These are phyloP conservation scores for Myanophis thanlyinensis DNA, from an alignment of 2,113 vertebrate species.

Conservation along the genomic window DNA sequence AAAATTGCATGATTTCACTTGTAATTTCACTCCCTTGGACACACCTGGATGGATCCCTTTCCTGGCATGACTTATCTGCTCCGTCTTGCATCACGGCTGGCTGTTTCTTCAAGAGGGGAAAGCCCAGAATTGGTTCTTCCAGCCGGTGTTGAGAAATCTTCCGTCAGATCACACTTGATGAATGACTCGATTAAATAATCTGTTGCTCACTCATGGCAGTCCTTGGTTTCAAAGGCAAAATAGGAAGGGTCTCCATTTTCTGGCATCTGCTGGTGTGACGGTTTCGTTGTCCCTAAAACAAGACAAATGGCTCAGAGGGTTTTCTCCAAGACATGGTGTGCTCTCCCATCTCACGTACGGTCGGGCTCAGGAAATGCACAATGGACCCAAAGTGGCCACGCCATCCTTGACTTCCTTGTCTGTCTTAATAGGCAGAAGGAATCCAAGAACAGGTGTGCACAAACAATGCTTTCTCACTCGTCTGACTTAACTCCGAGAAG, in stretches of 20 bases:
- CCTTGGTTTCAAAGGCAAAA: neutral
- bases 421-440: neutral
- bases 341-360: neutral
- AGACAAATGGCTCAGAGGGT: neutral
- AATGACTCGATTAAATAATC: conserved; percentile 22
- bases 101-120: neutral
- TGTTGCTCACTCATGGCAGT: neutral
- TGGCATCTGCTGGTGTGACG: conserved; percentile 9
- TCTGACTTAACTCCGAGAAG: neutral
- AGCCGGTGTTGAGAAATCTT: neutral
- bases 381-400: neutral
- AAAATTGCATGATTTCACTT: neutral
- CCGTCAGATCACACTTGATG: neutral
- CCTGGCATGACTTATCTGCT: too few species aligned
- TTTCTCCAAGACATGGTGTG: neutral
- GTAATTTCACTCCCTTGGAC: neutral
- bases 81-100: neutral
- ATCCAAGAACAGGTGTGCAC: neutral
- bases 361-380: neutral
- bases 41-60: neutral
- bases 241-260: neutral
- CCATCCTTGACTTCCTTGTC: neutral
- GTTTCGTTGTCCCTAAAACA: conserved; percentile 32
- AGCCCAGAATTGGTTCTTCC: neutral
- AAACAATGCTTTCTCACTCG: too few species aligned